Evolutionary conservation across 1,140 invertebrate genomes (phyloP).

Genomic region (Dolichoris vasculosae): DNA sequence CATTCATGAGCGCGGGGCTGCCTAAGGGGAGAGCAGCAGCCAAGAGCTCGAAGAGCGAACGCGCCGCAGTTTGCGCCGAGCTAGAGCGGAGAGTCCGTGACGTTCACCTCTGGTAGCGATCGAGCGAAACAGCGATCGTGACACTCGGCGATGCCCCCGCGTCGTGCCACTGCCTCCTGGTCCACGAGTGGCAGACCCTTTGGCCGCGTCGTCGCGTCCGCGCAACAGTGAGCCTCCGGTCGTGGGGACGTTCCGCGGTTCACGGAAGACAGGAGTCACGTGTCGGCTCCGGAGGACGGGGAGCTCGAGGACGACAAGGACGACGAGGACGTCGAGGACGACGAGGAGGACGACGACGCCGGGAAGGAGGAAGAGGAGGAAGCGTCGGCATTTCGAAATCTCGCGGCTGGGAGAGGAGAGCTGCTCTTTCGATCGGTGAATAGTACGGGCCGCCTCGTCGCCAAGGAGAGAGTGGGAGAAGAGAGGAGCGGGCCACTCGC

Average conservation of each 20-base stretch:
- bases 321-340: not conserved
- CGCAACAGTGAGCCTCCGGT: not conserved
- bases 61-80: slow-evolving; percentile 39
- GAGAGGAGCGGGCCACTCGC: slow-evolving; percentile 37
- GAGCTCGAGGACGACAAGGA: not conserved
- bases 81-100: not conserved
- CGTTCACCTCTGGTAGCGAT: not conserved
- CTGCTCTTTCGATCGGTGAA: not conserved
- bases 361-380: not conserved
- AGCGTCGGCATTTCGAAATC: not conserved
- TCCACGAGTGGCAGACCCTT: too few species aligned
- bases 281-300: not conserved
- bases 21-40: slow-evolving; percentile 7
- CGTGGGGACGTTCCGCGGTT: too few species aligned
- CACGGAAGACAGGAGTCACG: not conserved
- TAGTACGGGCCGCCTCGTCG: not conserved
- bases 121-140: not conserved
- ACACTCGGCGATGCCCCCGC: slow-evolving; percentile 1
- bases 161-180: not conserved
- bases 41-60: slow-evolving; percentile 34
- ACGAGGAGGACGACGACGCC: not conserved
- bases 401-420: not conserved
- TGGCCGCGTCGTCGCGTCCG: not conserved
- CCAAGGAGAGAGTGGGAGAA: slow-evolving; percentile 15
- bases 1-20: slow-evolving; percentile 38